These are phyloP conservation scores for Ophion obscuratus DNA, from an alignment of 2,888 invertebrate species.

Conservation along the genomic window DNA sequence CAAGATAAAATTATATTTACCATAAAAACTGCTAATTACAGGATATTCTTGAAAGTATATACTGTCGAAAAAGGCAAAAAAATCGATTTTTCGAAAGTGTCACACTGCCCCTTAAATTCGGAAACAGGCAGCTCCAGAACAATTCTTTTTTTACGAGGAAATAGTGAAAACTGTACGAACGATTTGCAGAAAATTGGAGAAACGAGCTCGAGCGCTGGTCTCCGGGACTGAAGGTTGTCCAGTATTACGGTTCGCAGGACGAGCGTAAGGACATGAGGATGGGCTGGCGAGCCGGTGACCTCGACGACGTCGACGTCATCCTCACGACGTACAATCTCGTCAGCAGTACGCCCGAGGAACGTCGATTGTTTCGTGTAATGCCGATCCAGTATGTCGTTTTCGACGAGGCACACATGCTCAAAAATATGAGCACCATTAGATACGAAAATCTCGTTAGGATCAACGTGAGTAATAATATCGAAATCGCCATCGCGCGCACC, in stretches of 20 bases:
- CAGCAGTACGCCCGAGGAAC: conserved; percentile 94
- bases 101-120: too few relatives aligned
- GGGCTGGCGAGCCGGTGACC: conserved; percentile 89
- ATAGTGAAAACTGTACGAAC: neutral
- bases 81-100: too few relatives aligned
- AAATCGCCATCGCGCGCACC: too few relatives aligned
- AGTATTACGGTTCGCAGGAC: conserved; percentile 95
- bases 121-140: too few relatives aligned
- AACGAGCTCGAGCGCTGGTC: conserved; percentile 92
- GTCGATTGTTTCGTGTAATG: conserved; percentile 95
- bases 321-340: conserved; percentile 96
- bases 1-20: too few relatives aligned
- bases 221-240: conserved; percentile 90
- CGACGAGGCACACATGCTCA: conserved; percentile 99
- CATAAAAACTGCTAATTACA: too few relatives aligned
- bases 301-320: conserved; percentile 92
- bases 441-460: conserved; percentile 95
- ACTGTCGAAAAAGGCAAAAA: too few relatives aligned
- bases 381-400: conserved; percentile 96
- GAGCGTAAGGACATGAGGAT: conserved; percentile 92
- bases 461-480: conserved; percentile 85
- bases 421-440: conserved; percentile 97
- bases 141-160: neutral
- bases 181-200: conserved; percentile 91
- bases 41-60: too few relatives aligned